Conservation (phyloP, 2,888 invertebrate genomes). For the Ennomos quercinarius region DNA sequence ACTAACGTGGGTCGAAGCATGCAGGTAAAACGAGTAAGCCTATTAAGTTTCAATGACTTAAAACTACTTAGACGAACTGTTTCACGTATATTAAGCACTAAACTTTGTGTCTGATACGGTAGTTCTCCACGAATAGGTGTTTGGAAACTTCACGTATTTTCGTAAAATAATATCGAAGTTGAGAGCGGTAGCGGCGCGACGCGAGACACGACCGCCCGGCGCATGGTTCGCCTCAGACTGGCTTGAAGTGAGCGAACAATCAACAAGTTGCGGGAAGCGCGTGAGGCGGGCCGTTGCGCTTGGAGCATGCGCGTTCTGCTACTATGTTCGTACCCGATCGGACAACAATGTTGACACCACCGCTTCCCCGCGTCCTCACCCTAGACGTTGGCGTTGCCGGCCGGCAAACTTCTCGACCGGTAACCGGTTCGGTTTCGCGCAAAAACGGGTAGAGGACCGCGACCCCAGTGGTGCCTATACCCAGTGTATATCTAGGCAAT, state of each 20-base stretch:
- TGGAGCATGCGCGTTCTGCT: constrained; percentile 76
- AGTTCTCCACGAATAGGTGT: constrained; percentile 67
- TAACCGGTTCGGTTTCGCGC: constrained; percentile 81
- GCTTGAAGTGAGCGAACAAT: constrained; percentile 81
- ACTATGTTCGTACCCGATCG: constrained; percentile 72
- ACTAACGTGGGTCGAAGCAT: constrained; percentile 79
- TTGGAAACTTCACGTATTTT: constrained; percentile 82
- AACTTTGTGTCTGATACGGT: constrained; percentile 57
- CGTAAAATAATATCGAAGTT: constrained; percentile 82
- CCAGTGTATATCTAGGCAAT: constrained; percentile 48
- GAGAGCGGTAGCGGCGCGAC: constrained; percentile 64
- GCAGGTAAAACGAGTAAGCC: constrained; percentile 82
- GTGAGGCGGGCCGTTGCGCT: constrained; percentile 65
- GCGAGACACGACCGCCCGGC: constrained; percentile 71
- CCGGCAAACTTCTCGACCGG: constrained; percentile 66
- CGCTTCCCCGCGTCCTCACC: constrained; percentile 37
- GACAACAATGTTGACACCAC: constrained; percentile 63
- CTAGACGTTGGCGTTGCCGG: constrained; percentile 47
- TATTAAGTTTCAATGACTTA: constrained; percentile 80
- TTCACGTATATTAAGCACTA: constrained; percentile 67
- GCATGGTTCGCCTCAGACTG: constrained; percentile 80
- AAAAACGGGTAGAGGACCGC: constrained; percentile 70
- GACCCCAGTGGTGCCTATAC: constrained; percentile 54
- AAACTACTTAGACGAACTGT: constrained; percentile 70
- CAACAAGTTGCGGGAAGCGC: constrained; percentile 79